Conservation (phyloP, 2,888 invertebrate genomes). For the Diadromus collaris region DNA sequence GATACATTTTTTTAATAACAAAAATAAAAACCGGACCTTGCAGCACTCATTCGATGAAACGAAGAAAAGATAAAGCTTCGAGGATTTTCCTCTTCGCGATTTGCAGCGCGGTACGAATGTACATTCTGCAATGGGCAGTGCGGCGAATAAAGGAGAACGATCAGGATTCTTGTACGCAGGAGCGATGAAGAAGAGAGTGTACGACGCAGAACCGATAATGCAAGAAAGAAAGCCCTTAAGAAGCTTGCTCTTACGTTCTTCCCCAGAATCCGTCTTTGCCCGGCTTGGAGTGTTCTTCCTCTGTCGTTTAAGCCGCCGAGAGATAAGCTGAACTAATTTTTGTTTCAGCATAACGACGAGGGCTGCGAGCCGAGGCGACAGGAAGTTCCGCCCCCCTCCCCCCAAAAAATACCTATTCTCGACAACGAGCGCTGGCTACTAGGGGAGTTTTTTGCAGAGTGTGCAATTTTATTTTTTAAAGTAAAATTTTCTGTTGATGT, state of each 20-base stretch:
- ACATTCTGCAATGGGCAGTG: background rate
- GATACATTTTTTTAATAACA: background rate
- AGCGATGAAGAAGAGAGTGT: background rate
- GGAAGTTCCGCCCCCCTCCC: background rate
- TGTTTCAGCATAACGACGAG: slow-evolving; percentile 5
- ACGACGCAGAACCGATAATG: background rate
- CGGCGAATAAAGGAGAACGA: background rate
- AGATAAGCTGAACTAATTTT: slow-evolving; percentile 37
- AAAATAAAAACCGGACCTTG: background rate
- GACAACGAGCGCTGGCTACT: slow-evolving; percentile 13
- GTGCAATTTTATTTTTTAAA: no score
- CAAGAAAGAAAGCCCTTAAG: background rate
- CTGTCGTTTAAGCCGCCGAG: background rate
- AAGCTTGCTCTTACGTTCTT: background rate
- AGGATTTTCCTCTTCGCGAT: background rate
- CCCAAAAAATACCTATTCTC: slow-evolving; percentile 13
- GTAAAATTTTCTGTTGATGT: no score
- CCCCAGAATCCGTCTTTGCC: background rate
- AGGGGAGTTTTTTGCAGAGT: no score
- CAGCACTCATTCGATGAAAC: background rate
- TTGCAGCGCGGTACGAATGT: background rate
- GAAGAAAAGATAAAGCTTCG: background rate
- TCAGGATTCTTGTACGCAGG: background rate
- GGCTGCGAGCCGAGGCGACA: background rate
- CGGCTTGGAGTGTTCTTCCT: no score